phyloP scores from a whole-genome alignment of 2,888 invertebrate species.

The Allygus modestus region DNA sequence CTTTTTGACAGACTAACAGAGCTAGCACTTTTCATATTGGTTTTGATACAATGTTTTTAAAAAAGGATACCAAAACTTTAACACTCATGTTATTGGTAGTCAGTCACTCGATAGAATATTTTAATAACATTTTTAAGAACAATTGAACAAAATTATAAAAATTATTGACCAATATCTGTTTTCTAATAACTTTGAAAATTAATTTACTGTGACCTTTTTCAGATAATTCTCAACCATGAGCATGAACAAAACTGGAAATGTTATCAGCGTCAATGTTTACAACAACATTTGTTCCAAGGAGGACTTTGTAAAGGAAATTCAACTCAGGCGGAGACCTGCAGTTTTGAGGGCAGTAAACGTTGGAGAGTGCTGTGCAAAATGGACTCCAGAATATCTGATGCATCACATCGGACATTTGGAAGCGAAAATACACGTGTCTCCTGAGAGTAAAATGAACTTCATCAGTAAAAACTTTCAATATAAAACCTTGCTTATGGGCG shows the following conservation, averaged over 20 bases:
- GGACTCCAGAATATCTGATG: conserved; percentile 75
- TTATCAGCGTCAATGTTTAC: not conserved
- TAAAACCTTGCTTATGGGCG: conserved; percentile 73
- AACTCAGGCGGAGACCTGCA: conserved; percentile 72
- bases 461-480: conserved; percentile 77
- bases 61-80: no score
- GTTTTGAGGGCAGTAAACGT: conserved; percentile 74
- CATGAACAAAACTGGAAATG: conserved; percentile 36
- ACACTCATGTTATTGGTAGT: no score
- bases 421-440: conserved; percentile 76
- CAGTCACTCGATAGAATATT: no score
- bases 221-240: not conserved
- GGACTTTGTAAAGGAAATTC: conserved; percentile 50
- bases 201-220: not conserved
- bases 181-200: no score
- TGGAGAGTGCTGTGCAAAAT: conserved; percentile 75
- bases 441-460: conserved; percentile 75
- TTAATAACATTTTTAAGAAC: no score
- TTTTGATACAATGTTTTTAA: no score
- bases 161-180: no score
- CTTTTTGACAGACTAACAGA: no score
- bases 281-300: conserved; percentile 48
- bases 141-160: no score
- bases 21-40: no score
- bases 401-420: conserved; percentile 72